Evolutionary conservation across 2,797 vertebrate genomes (phyloP), one percentile per base, ranked within the genome.

Genomic region (Melanogrammus aeglefinus): DNA sequence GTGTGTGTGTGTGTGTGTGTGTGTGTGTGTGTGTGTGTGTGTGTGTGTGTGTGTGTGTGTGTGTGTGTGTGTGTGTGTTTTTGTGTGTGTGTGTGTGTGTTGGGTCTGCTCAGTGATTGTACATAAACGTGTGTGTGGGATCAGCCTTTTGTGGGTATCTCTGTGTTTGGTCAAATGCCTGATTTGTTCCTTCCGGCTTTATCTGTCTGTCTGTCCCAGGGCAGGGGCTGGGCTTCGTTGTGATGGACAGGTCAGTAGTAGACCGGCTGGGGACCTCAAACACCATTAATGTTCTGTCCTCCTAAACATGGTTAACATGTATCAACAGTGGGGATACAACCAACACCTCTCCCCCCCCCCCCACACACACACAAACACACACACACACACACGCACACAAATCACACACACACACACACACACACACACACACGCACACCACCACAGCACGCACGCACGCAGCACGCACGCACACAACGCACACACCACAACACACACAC

Each of bases 241-340:
- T 72, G 76, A 77, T 2, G 71, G 76, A 77, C 76, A 73, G 18
- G 70, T 16, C 70, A 36, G 44, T 44, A 51, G 63, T 69, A 27
- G 63, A 69, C 6, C 57, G 21, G 57, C 63, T 69, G n/a, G n/a
- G 14, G 63, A 27, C 35, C 69, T 31, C n/a, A 72, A 78, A 57
- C 44, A 51, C 76, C 47, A 75, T 69, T 14, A 63, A 71, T 33
- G 74, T 72, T 51, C 57, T 35, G 70, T 72, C 70, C 70, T 5
- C 31, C 16, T 33, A 18, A 24, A 66, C 57, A 24, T 5, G 21
- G 16, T 44, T 44, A 13, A 10, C 41, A 44, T 14, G 41, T 44
- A 10, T 13, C 41, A 44, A 44, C 41, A 44, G 41, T 13, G 44
- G 18, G 51, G 51, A n/a, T 57, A n/a, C 51, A 57, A 57, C 73